Percentiles rank a stretch among this genome's conserved stretches.
Conservation (phyloP, 1,140 invertebrate species). For the Bacillus rossius region DNA sequence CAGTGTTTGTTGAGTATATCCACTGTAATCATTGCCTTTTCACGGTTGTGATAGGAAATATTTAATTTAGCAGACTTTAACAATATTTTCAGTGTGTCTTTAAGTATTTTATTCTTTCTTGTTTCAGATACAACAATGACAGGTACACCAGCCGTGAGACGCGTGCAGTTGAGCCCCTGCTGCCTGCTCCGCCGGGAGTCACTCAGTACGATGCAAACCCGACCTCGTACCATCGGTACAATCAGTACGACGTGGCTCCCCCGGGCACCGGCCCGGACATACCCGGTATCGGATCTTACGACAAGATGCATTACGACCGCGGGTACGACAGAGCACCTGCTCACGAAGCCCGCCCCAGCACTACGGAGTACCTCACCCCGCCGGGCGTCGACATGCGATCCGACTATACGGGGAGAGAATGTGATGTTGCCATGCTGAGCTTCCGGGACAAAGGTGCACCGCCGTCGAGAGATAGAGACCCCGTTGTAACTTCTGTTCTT, state of each 20-base stretch:
- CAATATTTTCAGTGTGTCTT: too few relatives aligned
- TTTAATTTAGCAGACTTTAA: too few relatives aligned
- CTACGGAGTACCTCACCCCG: background rate
- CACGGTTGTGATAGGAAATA: too few relatives aligned
- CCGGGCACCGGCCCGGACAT: slow-evolving; percentile 5
- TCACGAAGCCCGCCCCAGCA: background rate
- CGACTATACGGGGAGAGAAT: background rate
- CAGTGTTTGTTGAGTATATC: too few relatives aligned
- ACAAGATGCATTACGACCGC: slow-evolving; percentile 1
- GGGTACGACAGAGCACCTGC: too few relatives aligned
- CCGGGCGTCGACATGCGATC: slow-evolving; percentile 2
- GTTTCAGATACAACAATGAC: too few relatives aligned
- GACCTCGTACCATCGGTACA: background rate
- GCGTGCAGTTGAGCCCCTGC: background rate
- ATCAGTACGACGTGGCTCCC: slow-evolving; percentile 3
- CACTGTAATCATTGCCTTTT: too few relatives aligned
- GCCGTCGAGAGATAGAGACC: background rate
- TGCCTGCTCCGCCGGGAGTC: background rate
- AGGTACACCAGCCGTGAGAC: too few relatives aligned
- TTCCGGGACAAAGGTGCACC: background rate
- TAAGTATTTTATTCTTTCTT: too few relatives aligned
- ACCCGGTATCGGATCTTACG: background rate
- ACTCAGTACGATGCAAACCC: background rate
- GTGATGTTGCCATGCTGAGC: background rate
- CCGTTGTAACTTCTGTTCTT: too few relatives aligned